phyloP scores from a whole-genome alignment of 2,797 vertebrate species.

The Sciurus carolinensis region DNA sequence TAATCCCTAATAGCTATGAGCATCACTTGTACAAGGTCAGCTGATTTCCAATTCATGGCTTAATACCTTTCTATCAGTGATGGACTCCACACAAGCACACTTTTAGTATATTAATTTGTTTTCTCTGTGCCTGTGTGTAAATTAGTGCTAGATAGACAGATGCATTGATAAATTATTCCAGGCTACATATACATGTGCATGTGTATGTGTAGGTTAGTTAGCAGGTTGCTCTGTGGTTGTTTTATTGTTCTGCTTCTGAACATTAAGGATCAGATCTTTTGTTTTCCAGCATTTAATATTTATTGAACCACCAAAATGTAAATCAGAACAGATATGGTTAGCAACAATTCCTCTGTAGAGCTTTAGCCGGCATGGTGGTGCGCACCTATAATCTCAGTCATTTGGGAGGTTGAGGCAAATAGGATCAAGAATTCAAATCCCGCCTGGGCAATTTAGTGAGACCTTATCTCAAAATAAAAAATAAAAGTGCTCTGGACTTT shows the following conservation, averaged over 20 bases:
- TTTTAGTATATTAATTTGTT: background rate
- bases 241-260: background rate
- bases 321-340: background rate
- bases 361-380: no score
- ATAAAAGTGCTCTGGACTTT: no score
- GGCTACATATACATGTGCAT: no score
- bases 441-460: no score
- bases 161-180: background rate
- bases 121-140: background rate
- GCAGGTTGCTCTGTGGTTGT: background rate
- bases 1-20: rapidly evolving
- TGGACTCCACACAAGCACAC: background rate
- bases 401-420: no score
- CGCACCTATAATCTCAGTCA: no score
- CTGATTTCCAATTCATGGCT: background rate
- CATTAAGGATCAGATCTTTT: background rate
- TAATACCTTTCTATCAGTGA: background rate
- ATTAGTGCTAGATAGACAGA: background rate
- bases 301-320: background rate
- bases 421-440: no score
- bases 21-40: background rate
- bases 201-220: background rate
- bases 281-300: background rate
- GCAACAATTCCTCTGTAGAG: background rate
- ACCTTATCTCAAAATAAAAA: no score